phyloP scores from a whole-genome alignment of 1,140 invertebrate species.

The Cyclina sinensis region DNA sequence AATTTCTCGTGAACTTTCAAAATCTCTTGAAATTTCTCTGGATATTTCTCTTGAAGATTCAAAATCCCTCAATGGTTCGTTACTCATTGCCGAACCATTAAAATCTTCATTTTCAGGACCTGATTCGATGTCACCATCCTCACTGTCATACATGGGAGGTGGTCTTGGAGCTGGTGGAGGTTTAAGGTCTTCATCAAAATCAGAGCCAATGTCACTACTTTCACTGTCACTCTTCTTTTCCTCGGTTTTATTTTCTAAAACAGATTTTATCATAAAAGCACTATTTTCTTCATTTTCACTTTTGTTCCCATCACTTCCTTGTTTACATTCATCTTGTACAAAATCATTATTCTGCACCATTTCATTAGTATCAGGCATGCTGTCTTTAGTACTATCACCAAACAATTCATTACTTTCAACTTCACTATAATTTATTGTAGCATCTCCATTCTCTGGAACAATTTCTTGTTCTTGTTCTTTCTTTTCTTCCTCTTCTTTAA shows the following conservation, averaged over 20 bases:
- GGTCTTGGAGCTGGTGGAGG: conserved; percentile 76
- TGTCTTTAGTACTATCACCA: conserved; percentile 64
- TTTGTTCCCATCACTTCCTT: conserved; percentile 43
- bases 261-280: conserved; percentile 33
- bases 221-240: conserved; percentile 68
- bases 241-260: conserved; percentile 44
- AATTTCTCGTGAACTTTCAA: conserved; percentile 68
- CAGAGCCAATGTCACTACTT: conserved; percentile 75
- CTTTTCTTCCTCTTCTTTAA: conserved; percentile 57
- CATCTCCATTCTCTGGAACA: conserved; percentile 63
- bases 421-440: conserved; percentile 67
- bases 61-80: conserved; percentile 73
- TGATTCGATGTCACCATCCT: conserved; percentile 77
- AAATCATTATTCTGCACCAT: conserved; percentile 25
- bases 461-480: conserved; percentile 46
- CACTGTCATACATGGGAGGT: conserved; percentile 76
- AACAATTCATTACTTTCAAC: conserved; percentile 67
- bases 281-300: conserved; percentile 47
- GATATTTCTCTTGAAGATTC: conserved; percentile 75
- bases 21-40: conserved; percentile 63
- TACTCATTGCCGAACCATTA: conserved; percentile 65
- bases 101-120: conserved; percentile 75
- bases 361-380: conserved; percentile 55
- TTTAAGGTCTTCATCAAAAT: conserved; percentile 76
- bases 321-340: conserved; percentile 28